Evolutionary conservation across 2,888 invertebrate species (phyloP).

Genomic region (Beris chalybata): DNA sequence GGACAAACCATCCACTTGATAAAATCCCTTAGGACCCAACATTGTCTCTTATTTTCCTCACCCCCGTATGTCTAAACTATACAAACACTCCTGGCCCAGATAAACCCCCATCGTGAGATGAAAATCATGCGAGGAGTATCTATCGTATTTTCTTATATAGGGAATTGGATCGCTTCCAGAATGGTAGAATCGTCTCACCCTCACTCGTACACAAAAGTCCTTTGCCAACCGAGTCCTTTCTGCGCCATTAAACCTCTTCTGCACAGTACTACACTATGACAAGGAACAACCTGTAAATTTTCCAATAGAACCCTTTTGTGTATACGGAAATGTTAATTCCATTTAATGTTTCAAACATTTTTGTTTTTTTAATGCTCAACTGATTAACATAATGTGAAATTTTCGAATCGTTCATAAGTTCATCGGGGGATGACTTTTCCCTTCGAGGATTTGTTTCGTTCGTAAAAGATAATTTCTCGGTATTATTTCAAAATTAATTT

Average conservation of each 20-base stretch:
- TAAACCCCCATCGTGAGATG: too few relatives aligned
- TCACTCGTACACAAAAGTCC: constrained; percentile 20
- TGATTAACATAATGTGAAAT: constrained; percentile 37
- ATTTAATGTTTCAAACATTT: too few relatives aligned
- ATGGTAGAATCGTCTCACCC: background rate
- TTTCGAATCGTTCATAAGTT: constrained; percentile 2
- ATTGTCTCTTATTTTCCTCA: constrained; percentile 23
- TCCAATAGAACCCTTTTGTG: background rate
- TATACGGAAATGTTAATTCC: background rate
- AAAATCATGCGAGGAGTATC: too few relatives aligned
- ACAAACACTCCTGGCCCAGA: too few relatives aligned
- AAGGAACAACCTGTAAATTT: background rate
- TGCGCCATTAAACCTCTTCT: constrained; percentile 19
- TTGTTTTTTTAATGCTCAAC: constrained; percentile 5
- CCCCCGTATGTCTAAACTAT: too few relatives aligned
- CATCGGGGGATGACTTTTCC: background rate
- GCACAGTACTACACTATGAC: background rate
- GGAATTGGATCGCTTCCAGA: too few relatives aligned
- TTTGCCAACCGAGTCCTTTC: constrained; percentile 27
- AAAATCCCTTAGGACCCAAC: constrained; percentile 35
- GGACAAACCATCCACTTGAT: constrained; percentile 40
- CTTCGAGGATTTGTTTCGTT: background rate
- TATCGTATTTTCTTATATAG: too few relatives aligned
- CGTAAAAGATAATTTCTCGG: background rate
- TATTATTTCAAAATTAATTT: constrained; percentile 7